Conservation (phyloP, 2,888 invertebrate species). For the Hesperia comma region DNA sequence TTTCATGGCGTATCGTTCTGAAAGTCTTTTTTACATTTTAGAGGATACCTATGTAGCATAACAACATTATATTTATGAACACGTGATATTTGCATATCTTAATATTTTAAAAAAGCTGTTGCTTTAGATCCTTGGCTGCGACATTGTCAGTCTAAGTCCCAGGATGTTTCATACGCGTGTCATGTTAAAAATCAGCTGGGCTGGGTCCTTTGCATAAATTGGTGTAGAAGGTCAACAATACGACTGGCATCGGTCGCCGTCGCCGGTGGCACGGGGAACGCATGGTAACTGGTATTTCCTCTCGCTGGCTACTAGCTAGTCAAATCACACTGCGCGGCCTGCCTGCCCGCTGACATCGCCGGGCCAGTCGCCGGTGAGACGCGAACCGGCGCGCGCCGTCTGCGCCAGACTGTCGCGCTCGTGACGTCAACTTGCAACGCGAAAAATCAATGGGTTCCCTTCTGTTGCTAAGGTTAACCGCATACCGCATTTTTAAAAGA, state of each 20-base stretch:
- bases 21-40: too few species aligned
- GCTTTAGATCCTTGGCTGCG: neutral
- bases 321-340: slow-evolving; percentile 48
- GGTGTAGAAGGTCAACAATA: slow-evolving; percentile 71
- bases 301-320: slow-evolving; percentile 48
- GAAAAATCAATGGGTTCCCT: slow-evolving; percentile 81
- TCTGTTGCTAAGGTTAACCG: slow-evolving; percentile 73
- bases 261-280: slow-evolving; percentile 69
- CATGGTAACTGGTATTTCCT: slow-evolving; percentile 77
- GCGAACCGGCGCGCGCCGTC: slow-evolving; percentile 79
- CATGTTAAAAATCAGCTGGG: slow-evolving; percentile 63
- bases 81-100: too few species aligned
- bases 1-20: too few species aligned
- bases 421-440: slow-evolving; percentile 77
- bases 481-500: slow-evolving; percentile 81
- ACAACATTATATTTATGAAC: too few species aligned
- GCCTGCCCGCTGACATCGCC: slow-evolving; percentile 26
- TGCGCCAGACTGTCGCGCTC: slow-evolving; percentile 61
- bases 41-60: too few species aligned
- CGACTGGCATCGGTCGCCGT: slow-evolving; percentile 56
- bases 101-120: too few species aligned
- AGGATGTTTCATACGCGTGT: neutral
- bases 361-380: slow-evolving; percentile 74
- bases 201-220: slow-evolving; percentile 62
- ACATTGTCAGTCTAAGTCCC: neutral